Base-by-base conservation (phyloP, 1,140 invertebrate genomes). In the Trissolcus basalis region DNA sequence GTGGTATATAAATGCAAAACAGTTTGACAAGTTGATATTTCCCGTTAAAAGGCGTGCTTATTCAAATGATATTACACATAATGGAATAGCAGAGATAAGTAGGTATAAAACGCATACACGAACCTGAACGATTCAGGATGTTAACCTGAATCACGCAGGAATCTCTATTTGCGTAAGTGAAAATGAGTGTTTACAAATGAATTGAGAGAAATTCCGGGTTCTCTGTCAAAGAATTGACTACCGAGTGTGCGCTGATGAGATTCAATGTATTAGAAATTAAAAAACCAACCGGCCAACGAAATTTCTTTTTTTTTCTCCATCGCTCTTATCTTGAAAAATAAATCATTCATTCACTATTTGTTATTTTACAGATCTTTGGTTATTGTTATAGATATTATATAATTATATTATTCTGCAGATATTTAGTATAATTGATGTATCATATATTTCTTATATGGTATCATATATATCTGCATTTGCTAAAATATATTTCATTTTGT, bases 51-150 rank as follows among this genome's bases (percentile, higher is more conserved):
- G 36, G 9, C n/a, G 36, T 39, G 9, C 19, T 1, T 16, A 39
- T 51, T 61, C 32, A 58, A 36, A 36, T 45, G 6, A 44, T 3
- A 43, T 60, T 60, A 50, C 19, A 36, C 15, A 49, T 50, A 60
- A 58, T 48, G 14, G 1, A 8, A 49, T 36, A 47, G 19, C 19
- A 27, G 19, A 10, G 35, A 41, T 49, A 60, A 41, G 33, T 49
- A 60, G 33, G 4, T 60, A 32, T 16, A 14, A 8, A 41, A 58
- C 5, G 8, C 0, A 48, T 2, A 4, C 47, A 48, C 0, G 36
- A 58, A 45, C 9, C 16, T 45, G 15, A 58, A 1, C 33, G 7
- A 11, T 36, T 12, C 32, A 35, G 55, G 55, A 59, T 59, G 8
- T 48, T 49, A 60, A 53, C 32, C 49, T 63, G 13, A 8, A 45